Conservation (phyloP, 2,888 invertebrate species). For the Epinotia brunnichana region DNA sequence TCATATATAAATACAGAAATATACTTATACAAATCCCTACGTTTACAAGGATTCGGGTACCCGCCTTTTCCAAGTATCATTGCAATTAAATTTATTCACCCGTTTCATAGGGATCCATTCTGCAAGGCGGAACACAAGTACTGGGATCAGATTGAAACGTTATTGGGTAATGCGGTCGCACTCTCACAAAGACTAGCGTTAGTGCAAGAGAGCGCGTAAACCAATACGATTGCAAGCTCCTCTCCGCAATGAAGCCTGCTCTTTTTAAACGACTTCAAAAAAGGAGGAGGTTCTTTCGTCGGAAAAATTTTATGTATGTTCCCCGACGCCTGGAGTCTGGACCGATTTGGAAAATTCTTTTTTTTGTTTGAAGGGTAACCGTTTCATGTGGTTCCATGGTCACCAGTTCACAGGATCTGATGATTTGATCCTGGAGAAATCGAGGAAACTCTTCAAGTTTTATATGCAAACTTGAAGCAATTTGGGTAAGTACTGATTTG, state of each 20-base stretch:
- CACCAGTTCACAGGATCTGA: too few species aligned
- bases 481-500: too few species aligned
- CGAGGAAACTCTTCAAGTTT: too few species aligned
- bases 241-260: not conserved
- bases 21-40: not conserved
- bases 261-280: too few species aligned
- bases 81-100: conserved; percentile 8
- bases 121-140: not conserved
- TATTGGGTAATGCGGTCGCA: not conserved
- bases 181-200: not conserved
- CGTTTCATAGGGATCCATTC: not conserved
- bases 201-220: not conserved
- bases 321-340: too few species aligned
- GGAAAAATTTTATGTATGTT: too few species aligned
- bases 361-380: too few species aligned
- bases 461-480: too few species aligned
- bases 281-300: too few species aligned
- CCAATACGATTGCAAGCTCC: not conserved
- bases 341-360: too few species aligned
- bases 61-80: conserved; percentile 31
- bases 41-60: not conserved
- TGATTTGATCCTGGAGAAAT: too few species aligned
- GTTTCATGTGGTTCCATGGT: too few species aligned
- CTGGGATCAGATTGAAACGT: not conserved
- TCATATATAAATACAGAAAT: not conserved